phyloP scores from a whole-genome alignment of 2,888 invertebrate species.

The Argynnis bischoffii region DNA sequence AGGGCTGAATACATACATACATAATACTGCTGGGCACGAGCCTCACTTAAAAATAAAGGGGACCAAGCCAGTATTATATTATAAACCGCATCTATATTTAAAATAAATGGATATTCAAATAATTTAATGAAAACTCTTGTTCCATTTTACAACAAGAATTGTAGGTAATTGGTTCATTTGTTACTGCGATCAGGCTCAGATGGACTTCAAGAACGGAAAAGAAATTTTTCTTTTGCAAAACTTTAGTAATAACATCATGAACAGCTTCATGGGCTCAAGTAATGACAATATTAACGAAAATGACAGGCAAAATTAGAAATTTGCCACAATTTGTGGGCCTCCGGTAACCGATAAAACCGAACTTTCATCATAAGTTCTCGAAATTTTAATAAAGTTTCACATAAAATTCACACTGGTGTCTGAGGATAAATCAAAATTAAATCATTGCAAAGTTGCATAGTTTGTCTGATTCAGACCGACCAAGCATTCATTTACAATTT shows the following conservation, averaged over 20 bases:
- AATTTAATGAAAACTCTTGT: no score
- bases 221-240: conserved; percentile 31
- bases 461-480: conserved; percentile 53
- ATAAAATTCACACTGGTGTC: conserved; percentile 56
- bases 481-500: conserved; percentile 46
- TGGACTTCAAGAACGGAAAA: conserved; percentile 15
- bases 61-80: no score
- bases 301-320: conserved; percentile 65
- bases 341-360: conserved; percentile 56
- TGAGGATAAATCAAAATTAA: conserved; percentile 58
- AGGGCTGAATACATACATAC: no score
- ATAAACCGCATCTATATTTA: no score
- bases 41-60: no score
- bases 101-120: no score
- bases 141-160: no score
- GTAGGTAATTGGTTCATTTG: conserved; percentile 6
- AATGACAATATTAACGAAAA: conserved; percentile 63
- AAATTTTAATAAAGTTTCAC: conserved; percentile 63
- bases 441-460: conserved; percentile 64
- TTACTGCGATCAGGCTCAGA: conserved; percentile 8
- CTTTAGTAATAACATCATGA: conserved; percentile 45
- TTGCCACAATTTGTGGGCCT: conserved; percentile 55
- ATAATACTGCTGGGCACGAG: no score
- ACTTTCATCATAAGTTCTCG: conserved; percentile 52
- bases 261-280: conserved; percentile 46